Percentiles rank a stretch among this genome's conserved stretches.
Evolutionary conservation across 2,113 vertebrate genomes (phyloP).

Genomic region (Syngnathus typhle): DNA sequence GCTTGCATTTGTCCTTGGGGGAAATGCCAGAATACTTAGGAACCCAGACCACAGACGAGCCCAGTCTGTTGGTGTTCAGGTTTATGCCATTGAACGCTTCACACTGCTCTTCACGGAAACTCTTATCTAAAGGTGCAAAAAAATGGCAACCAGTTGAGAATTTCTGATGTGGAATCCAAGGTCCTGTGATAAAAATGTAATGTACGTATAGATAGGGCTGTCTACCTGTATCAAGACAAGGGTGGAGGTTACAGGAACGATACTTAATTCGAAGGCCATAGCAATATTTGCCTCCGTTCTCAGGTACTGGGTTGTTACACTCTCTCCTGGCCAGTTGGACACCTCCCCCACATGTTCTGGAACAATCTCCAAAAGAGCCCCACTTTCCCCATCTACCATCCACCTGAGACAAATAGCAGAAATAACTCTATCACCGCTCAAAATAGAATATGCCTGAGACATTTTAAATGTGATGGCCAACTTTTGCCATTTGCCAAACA

Average conservation of each 20-base stretch:
- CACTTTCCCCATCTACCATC: conserved; percentile 92
- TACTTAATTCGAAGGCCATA: conserved; percentile 91
- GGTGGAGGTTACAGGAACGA: conserved; percentile 86
- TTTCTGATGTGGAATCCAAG: not conserved
- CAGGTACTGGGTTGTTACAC: conserved; percentile 80
- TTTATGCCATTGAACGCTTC: conserved; percentile 85
- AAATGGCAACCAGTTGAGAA: not conserved
- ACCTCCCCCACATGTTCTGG: conserved; percentile 84
- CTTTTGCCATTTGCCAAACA: too few species aligned
- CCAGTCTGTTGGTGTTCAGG: conserved; percentile 88
- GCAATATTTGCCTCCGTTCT: conserved; percentile 91
- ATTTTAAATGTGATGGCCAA: not conserved
- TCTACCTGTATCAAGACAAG: conserved; percentile 80
- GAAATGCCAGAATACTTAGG: conserved; percentile 93
- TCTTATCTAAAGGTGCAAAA: conserved; percentile 68
- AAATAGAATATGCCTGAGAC: not conserved
- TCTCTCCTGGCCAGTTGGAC: conserved; percentile 88
- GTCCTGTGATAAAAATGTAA: conserved; percentile 16
- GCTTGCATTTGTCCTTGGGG: conserved; percentile 87
- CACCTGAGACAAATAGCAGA: conserved; percentile 71
- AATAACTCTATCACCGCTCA: not conserved
- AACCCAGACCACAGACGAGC: conserved; percentile 85
- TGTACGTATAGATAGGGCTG: not conserved
- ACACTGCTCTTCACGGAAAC: conserved; percentile 92
- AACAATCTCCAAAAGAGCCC: conserved; percentile 84